A percentile compares a stretch with the other conserved stretches of the same genome.
phyloP scores from a whole-genome alignment of 2,113 vertebrate genomes.

The Arvicanthis niloticus region DNA sequence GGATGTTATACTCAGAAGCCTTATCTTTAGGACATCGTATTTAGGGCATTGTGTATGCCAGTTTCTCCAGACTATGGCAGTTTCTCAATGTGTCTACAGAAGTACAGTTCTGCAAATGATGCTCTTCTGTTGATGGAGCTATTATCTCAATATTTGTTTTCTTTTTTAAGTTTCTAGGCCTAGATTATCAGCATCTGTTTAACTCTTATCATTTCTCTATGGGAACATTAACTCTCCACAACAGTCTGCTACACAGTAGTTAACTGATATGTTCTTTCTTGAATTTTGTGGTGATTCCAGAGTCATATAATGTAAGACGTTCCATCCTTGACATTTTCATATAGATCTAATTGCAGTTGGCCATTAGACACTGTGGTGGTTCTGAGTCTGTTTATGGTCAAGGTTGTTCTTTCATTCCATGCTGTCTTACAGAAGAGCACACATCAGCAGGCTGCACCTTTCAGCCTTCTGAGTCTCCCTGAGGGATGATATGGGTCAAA shows the following conservation, averaged over 20 bases:
- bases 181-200: not conserved
- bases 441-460: not conserved
- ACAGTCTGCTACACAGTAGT: not conserved
- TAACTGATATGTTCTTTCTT: not conserved
- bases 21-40: not conserved
- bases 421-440: not conserved
- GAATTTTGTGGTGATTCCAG: not conserved
- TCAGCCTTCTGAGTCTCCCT: not conserved
- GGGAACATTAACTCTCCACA: not conserved
- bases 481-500: not conserved
- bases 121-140: not conserved
- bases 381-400: not conserved
- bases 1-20: not conserved
- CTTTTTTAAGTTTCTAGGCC: conserved; percentile 16
- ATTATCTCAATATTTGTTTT: not conserved
- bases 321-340: not conserved
- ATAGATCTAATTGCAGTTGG: not conserved
- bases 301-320: not conserved
- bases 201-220: not conserved
- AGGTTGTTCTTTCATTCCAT: not conserved
- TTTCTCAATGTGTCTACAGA: not conserved
- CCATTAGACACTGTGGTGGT: not conserved
- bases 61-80: not conserved
- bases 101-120: not conserved
- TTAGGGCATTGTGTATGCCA: not conserved